Conservation (phyloP, 2,888 invertebrate genomes). For the Gari tellinella region DNA sequence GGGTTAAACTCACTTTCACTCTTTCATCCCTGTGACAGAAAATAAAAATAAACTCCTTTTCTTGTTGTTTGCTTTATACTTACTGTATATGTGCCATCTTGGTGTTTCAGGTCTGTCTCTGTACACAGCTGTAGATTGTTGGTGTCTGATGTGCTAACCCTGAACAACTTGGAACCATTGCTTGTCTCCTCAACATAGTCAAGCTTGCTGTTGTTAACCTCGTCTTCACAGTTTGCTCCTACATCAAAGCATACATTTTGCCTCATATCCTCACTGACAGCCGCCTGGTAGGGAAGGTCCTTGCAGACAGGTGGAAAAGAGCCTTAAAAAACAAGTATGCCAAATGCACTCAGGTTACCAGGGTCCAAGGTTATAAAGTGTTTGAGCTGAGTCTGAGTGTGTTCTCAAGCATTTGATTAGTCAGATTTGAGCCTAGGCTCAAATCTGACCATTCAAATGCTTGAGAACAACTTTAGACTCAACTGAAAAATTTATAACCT, state of each 20-base stretch:
- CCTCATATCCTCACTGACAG: slow-evolving; percentile 32
- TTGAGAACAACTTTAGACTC: too few species aligned
- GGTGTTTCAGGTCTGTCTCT: slow-evolving; percentile 13
- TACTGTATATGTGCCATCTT: slow-evolving; percentile 29
- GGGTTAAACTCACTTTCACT: too few species aligned
- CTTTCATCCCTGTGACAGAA: too few species aligned
- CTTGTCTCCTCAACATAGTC: slow-evolving; percentile 14
- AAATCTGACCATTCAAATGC: too few species aligned
- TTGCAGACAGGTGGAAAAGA: slow-evolving; percentile 42
- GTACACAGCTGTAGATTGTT: slow-evolving; percentile 28
- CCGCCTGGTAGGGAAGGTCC: not conserved
- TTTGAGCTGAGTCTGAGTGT: too few species aligned
- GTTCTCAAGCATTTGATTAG: too few species aligned
- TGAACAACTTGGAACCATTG: slow-evolving; percentile 46
- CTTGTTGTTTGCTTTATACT: too few species aligned
- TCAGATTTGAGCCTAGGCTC: too few species aligned
- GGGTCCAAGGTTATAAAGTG: too few species aligned
- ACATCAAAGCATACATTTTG: slow-evolving; percentile 26
- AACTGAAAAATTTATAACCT: too few species aligned
- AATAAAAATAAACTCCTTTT: too few species aligned
- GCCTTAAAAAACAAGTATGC: slow-evolving; percentile 20
- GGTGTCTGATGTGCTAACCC: not conserved
- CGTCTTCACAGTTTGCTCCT: slow-evolving; percentile 26
- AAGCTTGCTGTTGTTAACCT: slow-evolving; percentile 20
- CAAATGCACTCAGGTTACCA: too few species aligned